Base-by-base conservation (phyloP, 2,888 invertebrate species). In the Ernsta delagoae region DNA sequence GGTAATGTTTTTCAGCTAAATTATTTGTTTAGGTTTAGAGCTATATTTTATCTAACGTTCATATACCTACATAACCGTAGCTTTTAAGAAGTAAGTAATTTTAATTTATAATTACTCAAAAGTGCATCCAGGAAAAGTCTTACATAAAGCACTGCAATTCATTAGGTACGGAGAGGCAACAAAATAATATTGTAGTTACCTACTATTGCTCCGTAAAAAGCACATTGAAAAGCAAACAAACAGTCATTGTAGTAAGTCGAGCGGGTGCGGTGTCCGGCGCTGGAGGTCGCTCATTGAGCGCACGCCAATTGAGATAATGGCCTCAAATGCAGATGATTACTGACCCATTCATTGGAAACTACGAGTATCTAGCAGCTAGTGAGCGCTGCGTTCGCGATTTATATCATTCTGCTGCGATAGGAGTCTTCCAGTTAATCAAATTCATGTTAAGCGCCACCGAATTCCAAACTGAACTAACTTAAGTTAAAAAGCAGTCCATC, bases 231-330 rank as follows among this genome's bases (percentile, higher is more conserved):
- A 81, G 83, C 84, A 82, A 85, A 87, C 89, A 88, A 87, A 86
- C 84, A 81, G 76, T 79, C 79, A 86, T 86, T 88, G 80, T 82
- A 73, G 78, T 79, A 74, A 72, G 76, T 76, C 77, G 77, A 74
- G 77, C 89, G 88, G 89, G 91, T 83, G 92, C 90, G 90, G 90
- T 85, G 90, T 89, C 90, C 90, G 90, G 85, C 81, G 34, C 73
- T 78, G 79, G 88, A 90, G 88, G 89, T 84, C 88, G 86, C 85
- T 88, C 90, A 90, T 86, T 91, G 88, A 88, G 86, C 80, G 80
- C 84, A 84, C 85, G 89, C 87, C 92, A 92, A 93, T 93, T 92
- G 91, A 92, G 88, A 88, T 92, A 92, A 93, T 92, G 84, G 87
- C 84, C 83, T 85, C 89, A 89, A 90, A 91, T 90, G 90, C 89